Percentiles rank a stretch among this genome's conserved stretches.
These are phyloP conservation scores for Poecilia wingei DNA, from an alignment of 2,797 vertebrate species.

Conservation along the genomic window DNA sequence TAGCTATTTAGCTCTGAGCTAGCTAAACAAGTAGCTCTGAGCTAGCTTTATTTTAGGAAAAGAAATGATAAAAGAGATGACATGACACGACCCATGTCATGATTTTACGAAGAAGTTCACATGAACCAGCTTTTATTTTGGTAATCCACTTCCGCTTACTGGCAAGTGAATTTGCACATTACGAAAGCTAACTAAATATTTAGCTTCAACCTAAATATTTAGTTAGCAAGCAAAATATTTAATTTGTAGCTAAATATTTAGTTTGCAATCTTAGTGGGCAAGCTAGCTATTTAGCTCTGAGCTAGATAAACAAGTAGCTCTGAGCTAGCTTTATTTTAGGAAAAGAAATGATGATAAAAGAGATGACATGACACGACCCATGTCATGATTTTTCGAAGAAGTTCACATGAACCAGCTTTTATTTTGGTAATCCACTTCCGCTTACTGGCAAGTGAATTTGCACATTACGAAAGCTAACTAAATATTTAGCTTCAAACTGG, in stretches of 20 bases:
- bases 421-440: background rate
- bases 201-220: background rate
- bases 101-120: background rate
- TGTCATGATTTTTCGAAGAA: background rate
- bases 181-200: background rate
- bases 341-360: background rate
- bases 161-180: background rate
- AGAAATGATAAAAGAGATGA: background rate
- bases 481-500: background rate
- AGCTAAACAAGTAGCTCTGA: too few species aligned
- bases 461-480: background rate
- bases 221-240: too few species aligned
- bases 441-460: background rate
- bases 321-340: background rate
- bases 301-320: too few species aligned
- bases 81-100: background rate
- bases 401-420: background rate
- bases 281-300: too few species aligned
- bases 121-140: background rate
- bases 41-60: background rate
- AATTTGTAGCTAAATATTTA: too few species aligned
- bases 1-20: too few species aligned
- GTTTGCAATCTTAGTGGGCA: too few species aligned
- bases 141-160: background rate
- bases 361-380: background rate